These are phyloP conservation scores for Xyrichtys novacula DNA, from an alignment of 2,797 vertebrate species.

Conservation along the genomic window DNA sequence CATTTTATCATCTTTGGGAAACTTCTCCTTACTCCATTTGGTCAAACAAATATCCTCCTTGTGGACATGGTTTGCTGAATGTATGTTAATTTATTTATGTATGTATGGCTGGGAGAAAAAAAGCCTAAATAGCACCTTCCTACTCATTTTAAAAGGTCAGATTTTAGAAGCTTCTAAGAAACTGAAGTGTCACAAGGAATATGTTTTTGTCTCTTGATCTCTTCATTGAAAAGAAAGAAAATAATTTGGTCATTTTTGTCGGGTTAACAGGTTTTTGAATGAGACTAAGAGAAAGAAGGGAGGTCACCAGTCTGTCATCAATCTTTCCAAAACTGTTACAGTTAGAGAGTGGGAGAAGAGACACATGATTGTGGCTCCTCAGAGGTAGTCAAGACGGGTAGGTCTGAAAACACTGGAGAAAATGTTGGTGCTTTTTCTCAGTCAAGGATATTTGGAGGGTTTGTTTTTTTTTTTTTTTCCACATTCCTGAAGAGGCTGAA, in stretches of 20 bases:
- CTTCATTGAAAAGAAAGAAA: background rate
- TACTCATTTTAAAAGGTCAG: background rate
- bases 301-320: conserved; percentile 49
- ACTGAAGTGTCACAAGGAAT: background rate
- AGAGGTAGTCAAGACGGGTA: conserved; percentile 21
- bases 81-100: conserved; percentile 53
- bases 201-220: conserved; percentile 6
- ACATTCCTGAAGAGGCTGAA: conserved; percentile 18
- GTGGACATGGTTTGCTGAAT: conserved; percentile 49
- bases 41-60: background rate
- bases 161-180: conserved; percentile 7
- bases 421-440: background rate
- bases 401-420: conserved; percentile 41
- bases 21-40: conserved; percentile 11
- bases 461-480: conserved; percentile 1
- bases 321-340: too few species aligned
- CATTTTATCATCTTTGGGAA: conserved; percentile 1
- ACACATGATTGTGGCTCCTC: background rate
- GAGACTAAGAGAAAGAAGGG: background rate
- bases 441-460: background rate
- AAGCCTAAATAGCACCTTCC: background rate
- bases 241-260: background rate
- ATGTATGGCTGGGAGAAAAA: conserved; percentile 16
- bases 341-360: too few species aligned
- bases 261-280: conserved; percentile 2